Evolutionary conservation across 2,888 invertebrate species (phyloP).

Genomic region (Halictus ligatus): DNA sequence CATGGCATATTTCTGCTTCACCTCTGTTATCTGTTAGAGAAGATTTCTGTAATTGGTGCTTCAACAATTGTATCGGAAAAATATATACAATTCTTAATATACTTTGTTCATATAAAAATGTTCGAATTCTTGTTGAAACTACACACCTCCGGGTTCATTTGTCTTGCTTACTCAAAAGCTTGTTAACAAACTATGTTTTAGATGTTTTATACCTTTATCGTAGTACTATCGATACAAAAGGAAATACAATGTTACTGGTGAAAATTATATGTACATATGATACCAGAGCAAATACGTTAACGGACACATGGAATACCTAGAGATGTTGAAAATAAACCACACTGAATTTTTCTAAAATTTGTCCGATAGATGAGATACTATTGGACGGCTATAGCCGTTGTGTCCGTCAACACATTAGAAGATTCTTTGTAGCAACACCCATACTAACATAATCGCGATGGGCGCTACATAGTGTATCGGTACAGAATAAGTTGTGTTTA

Average conservation of each 20-base stretch:
- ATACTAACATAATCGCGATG: slow-evolving; percentile 86
- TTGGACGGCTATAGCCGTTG: neutral
- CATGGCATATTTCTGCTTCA: slow-evolving; percentile 47
- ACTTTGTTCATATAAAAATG: slow-evolving; percentile 71
- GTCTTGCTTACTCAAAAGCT: slow-evolving; percentile 26
- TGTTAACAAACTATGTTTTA: slow-evolving; percentile 36
- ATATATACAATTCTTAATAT: slow-evolving; percentile 68
- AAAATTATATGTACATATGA: slow-evolving; percentile 57
- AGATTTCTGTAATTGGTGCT: slow-evolving; percentile 49
- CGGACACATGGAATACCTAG: slow-evolving; percentile 15
- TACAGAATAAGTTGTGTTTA: slow-evolving; percentile 87
- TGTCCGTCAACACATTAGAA: slow-evolving; percentile 71
- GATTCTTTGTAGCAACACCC: slow-evolving; percentile 86
- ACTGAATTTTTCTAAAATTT: slow-evolving; percentile 5
- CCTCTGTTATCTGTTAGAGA: slow-evolving; percentile 42
- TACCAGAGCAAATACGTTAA: slow-evolving; percentile 33
- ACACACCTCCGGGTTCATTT: slow-evolving; percentile 35
- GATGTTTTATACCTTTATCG: slow-evolving; percentile 44
- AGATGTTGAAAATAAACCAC: slow-evolving; percentile 7
- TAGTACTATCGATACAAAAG: slow-evolving; percentile 46
- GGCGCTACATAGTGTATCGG: slow-evolving; percentile 87
- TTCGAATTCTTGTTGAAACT: slow-evolving; percentile 59
- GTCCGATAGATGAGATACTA: slow-evolving; percentile 33
- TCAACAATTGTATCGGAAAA: slow-evolving; percentile 53
- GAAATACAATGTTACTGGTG: slow-evolving; percentile 45